Evolutionary conservation across 2,113 vertebrate species (phyloP).

Genomic region (Electrona antarctica): DNA sequence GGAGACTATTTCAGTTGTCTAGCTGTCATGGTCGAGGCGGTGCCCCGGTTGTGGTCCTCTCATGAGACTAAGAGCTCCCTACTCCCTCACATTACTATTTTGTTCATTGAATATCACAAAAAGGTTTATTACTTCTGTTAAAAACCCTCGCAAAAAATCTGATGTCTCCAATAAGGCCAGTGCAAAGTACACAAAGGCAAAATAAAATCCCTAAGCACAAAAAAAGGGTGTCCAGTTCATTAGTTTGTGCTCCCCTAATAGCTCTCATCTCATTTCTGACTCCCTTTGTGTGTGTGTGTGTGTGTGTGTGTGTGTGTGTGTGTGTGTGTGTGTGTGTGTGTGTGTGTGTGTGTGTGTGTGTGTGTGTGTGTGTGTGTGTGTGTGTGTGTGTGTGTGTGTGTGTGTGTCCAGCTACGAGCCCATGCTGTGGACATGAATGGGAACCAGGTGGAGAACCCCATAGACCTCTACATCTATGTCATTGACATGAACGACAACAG

Average conservation of each 20-base stretch:
- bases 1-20: conserved; percentile 58
- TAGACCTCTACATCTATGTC: conserved; percentile 98
- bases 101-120: neutral
- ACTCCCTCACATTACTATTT: neutral
- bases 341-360: too few relatives aligned
- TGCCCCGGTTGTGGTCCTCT: conserved; percentile 38
- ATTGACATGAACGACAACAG: conserved; percentile 99
- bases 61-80: conserved; percentile 24
- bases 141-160: too few relatives aligned
- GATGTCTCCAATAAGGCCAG: too few relatives aligned
- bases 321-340: too few relatives aligned
- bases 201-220: too few relatives aligned
- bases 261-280: neutral
- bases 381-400: conserved; percentile 13
- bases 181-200: too few relatives aligned
- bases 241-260: neutral
- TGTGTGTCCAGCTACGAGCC: conserved; percentile 85
- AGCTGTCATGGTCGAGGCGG: conserved; percentile 35
- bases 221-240: neutral
- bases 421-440: conserved; percentile 98
- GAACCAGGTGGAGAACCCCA: conserved; percentile 97
- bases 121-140: too few relatives aligned
- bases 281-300: too few relatives aligned
- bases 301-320: too few relatives aligned
- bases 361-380: neutral